Base-by-base conservation (phyloP, 2,888 invertebrate genomes). In the Apotomis turbidana region DNA sequence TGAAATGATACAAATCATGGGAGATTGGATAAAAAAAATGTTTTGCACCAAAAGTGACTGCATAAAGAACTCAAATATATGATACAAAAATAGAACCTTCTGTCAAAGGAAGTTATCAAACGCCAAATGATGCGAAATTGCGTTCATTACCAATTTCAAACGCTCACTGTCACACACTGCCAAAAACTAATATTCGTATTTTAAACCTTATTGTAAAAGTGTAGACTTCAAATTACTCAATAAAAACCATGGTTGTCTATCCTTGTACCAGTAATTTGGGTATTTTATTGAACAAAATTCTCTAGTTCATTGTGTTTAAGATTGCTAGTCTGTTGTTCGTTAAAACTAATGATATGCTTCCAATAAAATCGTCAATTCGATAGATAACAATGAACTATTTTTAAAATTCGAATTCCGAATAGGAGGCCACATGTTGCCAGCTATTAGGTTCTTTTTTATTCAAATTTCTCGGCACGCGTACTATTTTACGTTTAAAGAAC, bases 381-480 rank as follows among this genome's bases (percentile, higher is more conserved):
- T 69, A 73, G 69, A 57, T 73, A 73, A 73, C 73, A 73, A 73
- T 64, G 73, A 60, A 68, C 73, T 73, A 73, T 73, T 72, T 72
- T 68, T 63, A 49, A 69, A 69, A 60, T 73, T 73, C 49, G 73
- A 73, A 73, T 69, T 69, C 44, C 12, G 60, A 69, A 73, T 75
- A 77, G 76, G 73, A 75, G 70, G 72, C 78, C 85, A 86, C 80
- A 84, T 84, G 85, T 79, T 78, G 73, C 76, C 76, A 76, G 77
- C 75, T 77, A 82, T 82, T 81, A 75, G 76, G 61, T 78, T 74
- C 79, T 83, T 83, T 84, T 84, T 81, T 83, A 79, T 83, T 82
- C 77, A 81, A 85, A 85, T 85, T 80, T 80, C 74, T 77, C 74
- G 85, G 85, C 88, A 82, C 88, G 88, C 85, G 88, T 66, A 66